Percentiles rank a stretch among this genome's conserved stretches.
These are phyloP conservation scores for Myrmecophaga tridactyla DNA, from an alignment of 2,113 vertebrate species.

Conservation along the genomic window DNA sequence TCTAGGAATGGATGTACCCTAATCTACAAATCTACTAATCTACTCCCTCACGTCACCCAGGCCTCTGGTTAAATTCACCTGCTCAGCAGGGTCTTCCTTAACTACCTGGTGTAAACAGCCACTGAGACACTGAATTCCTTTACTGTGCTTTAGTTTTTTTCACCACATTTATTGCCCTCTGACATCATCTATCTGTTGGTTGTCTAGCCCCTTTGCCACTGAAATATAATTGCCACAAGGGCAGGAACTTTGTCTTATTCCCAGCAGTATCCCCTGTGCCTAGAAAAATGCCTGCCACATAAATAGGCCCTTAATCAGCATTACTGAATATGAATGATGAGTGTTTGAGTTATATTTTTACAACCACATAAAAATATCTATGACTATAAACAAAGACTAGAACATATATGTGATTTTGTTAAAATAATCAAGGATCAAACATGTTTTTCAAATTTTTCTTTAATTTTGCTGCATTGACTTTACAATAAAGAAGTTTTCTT, in stretches of 20 bases:
- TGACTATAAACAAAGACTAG: background rate
- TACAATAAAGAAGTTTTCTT: background rate
- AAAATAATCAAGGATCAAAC: background rate
- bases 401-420: background rate
- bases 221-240: background rate
- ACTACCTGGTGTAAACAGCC: background rate
- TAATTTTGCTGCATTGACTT: background rate
- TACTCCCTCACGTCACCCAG: background rate
- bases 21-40: background rate
- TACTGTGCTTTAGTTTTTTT: background rate
- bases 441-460: background rate
- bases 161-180: background rate
- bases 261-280: no score
- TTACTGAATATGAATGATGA: background rate
- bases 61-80: background rate
- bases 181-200: background rate
- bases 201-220: background rate
- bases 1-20: background rate
- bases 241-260: background rate
- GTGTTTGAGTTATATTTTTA: background rate
- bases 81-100: background rate
- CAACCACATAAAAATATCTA: background rate
- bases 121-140: background rate
- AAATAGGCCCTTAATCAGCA: background rate
- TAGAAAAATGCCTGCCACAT: background rate